phyloP scores from a whole-genome alignment of 2,113 vertebrate genomes.

The Rhynchomys soricoides region DNA sequence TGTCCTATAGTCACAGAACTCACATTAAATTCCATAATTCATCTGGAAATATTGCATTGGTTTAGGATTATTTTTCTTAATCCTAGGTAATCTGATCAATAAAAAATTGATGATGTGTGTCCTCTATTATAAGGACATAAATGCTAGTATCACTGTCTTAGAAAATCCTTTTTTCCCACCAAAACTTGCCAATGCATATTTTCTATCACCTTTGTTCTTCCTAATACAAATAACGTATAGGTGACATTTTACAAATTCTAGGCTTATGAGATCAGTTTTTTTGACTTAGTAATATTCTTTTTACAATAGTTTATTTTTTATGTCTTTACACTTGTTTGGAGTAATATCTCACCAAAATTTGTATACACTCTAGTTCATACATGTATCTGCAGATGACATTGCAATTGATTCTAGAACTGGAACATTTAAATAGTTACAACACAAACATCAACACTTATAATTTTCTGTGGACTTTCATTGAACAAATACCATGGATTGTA shows the following conservation, averaged over 20 bases:
- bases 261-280: not conserved
- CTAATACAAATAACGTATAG: not conserved
- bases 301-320: not conserved
- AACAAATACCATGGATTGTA: not conserved
- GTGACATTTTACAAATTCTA: not conserved
- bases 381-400: not conserved
- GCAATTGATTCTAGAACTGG: not conserved
- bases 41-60: not conserved
- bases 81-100: not conserved
- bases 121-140: not conserved
- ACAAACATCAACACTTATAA: not conserved
- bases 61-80: not conserved
- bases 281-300: not conserved
- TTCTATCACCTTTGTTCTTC: not conserved
- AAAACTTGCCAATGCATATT: not conserved
- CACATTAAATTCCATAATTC: not conserved
- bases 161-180: not conserved
- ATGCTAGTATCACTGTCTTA: not conserved
- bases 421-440: not conserved
- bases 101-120: not conserved
- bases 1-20: not conserved
- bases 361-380: not conserved
- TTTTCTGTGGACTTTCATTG: not conserved
- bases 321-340: not conserved
- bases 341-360: not conserved